Evolutionary conservation across 30 jellyfish, hydroid and myxozoan genomes (phyloP).

Genomic region (Cassiopea xamachana): DNA sequence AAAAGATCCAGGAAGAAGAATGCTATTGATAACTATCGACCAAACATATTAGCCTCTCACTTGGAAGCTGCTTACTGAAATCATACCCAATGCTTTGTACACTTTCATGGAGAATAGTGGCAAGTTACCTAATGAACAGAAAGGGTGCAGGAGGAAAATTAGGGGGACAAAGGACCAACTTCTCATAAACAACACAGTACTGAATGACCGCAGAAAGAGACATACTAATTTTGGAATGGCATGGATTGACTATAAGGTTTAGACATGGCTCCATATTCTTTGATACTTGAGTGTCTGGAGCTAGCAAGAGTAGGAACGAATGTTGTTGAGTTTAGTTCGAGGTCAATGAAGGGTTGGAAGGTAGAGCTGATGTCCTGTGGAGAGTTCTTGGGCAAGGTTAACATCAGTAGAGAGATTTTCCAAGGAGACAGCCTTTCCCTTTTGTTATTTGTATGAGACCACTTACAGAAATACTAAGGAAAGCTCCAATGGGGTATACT

Average conservation of each 20-base stretch:
- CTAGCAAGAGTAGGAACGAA: conserved; percentile 3
- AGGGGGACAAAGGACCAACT: neutral
- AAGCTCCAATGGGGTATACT: conserved; percentile 27
- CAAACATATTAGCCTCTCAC: too few species aligned
- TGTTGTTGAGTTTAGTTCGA: neutral
- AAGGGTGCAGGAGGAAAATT: too few species aligned
- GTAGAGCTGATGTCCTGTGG: conserved; percentile 14
- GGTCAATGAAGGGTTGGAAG: conserved; percentile 29
- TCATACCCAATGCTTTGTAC: too few species aligned
- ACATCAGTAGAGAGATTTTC: conserved; percentile 36
- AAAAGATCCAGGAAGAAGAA: too few species aligned
- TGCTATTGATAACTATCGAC: too few species aligned
- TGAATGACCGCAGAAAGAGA: neutral
- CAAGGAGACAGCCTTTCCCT: conserved; percentile 55
- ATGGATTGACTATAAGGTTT: neutral
- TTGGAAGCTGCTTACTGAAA: too few species aligned
- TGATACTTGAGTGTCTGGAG: neutral
- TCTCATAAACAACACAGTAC: neutral
- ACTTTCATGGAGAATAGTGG: too few species aligned
- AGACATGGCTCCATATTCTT: neutral
- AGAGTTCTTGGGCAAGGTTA: conserved; percentile 18
- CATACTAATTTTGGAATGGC: neutral
- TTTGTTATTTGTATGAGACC: conserved; percentile 38
- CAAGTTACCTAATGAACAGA: too few species aligned
- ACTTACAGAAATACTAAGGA: conserved; percentile 25